Percentiles rank a stretch among this genome's conserved stretches.
Evolutionary conservation across 2,888 invertebrate genomes (phyloP).

Genomic region (Steinernema hermaphroditum): DNA sequence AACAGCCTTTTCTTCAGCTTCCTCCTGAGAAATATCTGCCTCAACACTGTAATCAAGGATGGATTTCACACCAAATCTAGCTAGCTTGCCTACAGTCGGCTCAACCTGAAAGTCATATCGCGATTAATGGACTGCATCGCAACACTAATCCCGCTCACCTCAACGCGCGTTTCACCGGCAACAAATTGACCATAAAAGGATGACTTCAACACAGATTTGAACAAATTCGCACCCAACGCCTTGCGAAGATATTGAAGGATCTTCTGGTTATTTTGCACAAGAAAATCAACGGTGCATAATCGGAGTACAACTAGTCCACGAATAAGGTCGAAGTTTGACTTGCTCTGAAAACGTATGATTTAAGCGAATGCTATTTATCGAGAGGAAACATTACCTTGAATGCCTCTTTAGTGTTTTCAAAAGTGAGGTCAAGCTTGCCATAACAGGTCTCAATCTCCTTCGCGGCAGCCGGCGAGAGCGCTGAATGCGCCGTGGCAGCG

Average conservation of each 20-base stretch:
- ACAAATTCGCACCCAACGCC: constrained; percentile 46
- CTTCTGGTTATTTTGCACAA: constrained; percentile 60
- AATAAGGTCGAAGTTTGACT: constrained; percentile 61
- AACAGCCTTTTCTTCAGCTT: constrained; percentile 90
- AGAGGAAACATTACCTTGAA: constrained; percentile 53
- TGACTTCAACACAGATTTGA: constrained; percentile 76
- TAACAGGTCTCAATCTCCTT: constrained; percentile 59
- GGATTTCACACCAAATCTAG: constrained; percentile 94
- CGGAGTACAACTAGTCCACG: constrained; percentile 60
- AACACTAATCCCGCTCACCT: constrained; percentile 45
- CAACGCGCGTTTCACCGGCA: constrained; percentile 78
- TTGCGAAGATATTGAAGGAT: constrained; percentile 54
- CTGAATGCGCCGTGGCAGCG: not conserved
- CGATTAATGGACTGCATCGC: too few species aligned
- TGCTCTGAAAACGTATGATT: constrained; percentile 53
- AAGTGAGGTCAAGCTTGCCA: constrained; percentile 56
- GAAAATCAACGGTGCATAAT: constrained; percentile 53
- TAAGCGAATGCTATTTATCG: not conserved
- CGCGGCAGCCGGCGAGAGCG: constrained; percentile 27
- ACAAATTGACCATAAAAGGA: constrained; percentile 99
- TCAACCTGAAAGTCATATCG: constrained; percentile 69
- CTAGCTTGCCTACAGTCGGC: constrained; percentile 81
- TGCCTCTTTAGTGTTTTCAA: constrained; percentile 63
- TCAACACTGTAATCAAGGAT: constrained; percentile 98
- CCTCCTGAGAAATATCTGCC: constrained; percentile 85